Evolutionary conservation across 2,797 vertebrate species (phyloP).

Genomic region (Hoplostethus mediterraneus): DNA sequence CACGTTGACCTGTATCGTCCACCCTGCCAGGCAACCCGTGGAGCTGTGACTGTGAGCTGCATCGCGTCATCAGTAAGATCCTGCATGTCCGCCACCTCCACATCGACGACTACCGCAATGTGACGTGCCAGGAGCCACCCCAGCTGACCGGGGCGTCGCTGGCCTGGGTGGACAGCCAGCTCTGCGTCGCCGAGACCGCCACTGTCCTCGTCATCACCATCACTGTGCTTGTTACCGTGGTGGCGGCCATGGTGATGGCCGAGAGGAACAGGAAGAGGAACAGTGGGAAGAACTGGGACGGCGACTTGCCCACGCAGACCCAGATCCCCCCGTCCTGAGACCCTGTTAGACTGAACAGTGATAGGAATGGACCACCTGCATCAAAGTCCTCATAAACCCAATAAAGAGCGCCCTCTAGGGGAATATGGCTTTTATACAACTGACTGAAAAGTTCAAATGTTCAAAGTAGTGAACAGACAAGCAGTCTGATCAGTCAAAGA

Average conservation of each 20-base stretch:
- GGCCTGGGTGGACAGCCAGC: slow-evolving; percentile 80
- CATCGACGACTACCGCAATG: slow-evolving; percentile 81
- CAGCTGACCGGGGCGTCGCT: slow-evolving; percentile 76
- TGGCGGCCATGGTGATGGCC: slow-evolving; percentile 82
- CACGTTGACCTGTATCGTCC: not conserved
- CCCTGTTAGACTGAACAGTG: not conserved
- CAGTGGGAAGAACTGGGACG: slow-evolving; percentile 76
- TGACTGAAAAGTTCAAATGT: too few relatives aligned
- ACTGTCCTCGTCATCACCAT: slow-evolving; percentile 81
- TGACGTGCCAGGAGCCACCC: slow-evolving; percentile 78
- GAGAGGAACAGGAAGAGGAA: slow-evolving; percentile 82
- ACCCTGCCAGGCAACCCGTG: slow-evolving; percentile 75
- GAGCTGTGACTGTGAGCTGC: slow-evolving; percentile 86
- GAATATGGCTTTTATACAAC: too few relatives aligned
- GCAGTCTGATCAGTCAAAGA: too few relatives aligned
- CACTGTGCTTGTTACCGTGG: slow-evolving; percentile 82
- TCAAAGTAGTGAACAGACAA: too few relatives aligned
- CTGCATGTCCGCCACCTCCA: slow-evolving; percentile 81
- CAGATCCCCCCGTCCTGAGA: slow-evolving; percentile 51
- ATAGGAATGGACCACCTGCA: not conserved
- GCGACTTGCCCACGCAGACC: slow-evolving; percentile 72
- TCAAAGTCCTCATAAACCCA: too few relatives aligned
- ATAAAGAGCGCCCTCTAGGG: too few relatives aligned
- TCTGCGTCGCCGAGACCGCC: slow-evolving; percentile 84
- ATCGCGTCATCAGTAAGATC: slow-evolving; percentile 84